phyloP scores from a whole-genome alignment of 2,797 vertebrate species.

The Phalanger gymnotis region DNA sequence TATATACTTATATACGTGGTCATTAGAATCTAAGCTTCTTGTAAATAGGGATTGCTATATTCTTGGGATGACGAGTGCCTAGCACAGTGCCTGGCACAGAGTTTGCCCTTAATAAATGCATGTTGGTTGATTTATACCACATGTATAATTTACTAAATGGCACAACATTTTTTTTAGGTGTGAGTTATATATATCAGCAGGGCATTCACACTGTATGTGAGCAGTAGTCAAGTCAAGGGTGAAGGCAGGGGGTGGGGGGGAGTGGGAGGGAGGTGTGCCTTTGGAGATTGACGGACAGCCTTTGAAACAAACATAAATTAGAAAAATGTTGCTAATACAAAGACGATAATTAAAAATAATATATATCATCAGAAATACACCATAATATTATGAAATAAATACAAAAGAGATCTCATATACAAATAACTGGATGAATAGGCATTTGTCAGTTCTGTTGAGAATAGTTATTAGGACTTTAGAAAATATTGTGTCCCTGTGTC shows the following conservation, averaged over 20 bases:
- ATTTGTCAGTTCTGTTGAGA: neutral
- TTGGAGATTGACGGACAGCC: neutral
- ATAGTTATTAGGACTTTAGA: neutral
- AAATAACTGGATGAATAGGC: neutral
- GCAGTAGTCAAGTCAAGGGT: neutral
- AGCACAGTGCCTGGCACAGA: neutral
- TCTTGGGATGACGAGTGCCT: neutral
- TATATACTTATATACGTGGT: neutral
- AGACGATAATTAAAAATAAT: constrained; percentile 22
- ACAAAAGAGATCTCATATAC: neutral
- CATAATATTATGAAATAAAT: neutral
- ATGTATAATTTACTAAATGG: neutral
- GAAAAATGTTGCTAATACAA: neutral
- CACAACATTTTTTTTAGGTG: neutral
- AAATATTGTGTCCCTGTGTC: neutral
- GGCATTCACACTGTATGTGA: neutral
- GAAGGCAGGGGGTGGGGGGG: neutral
- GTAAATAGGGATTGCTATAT: neutral
- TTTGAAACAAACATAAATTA: constrained; percentile 7
- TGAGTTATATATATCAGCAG: neutral
- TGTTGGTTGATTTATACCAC: neutral
- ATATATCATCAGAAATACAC: neutral
- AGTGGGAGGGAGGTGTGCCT: neutral
- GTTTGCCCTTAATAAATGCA: neutral
- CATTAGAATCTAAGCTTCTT: neutral